Evolutionary conservation across 1,140 invertebrate genomes (phyloP), one percentile per base, ranked within the genome.

Genomic region (Oppia nitens): DNA sequence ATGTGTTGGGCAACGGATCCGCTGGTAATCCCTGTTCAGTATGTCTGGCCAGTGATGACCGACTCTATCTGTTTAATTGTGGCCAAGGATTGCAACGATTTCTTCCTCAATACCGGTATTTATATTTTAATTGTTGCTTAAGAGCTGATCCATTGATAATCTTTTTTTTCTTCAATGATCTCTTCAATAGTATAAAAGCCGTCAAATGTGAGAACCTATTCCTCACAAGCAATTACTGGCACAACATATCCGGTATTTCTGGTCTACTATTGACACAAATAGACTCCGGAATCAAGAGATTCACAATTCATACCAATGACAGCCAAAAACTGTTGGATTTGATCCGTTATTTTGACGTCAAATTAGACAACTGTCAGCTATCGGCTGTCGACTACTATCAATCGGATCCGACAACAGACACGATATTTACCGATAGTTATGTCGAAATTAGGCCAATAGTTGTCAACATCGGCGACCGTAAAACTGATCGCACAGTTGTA

Each of bases 21-120:
- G 51, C 21, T 20, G 61, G 60, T 14, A 62, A 60, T 28, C 52
- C 62, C 14, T 45, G 60, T 32, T 53, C 57, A 20, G 17, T 65
- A 2, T 60, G 60, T 26, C 47, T 65, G 40, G 59, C 55, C 21
- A 62, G 60, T 23, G 60, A 62, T 50, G 55, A 63, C 47, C 29
- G 20, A n/a, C 53, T 60, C 9, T 65, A 61, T 56, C 66, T 95
- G 0, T 95, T 96, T 66, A 96, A 96, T 68, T 94, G 90, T 72
- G 87, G 89, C 1, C 90, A 95, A 76, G 84, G 87, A 23, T 84
- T 82, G 11, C 91, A 95, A 71, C 76, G 90, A 40, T 68, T 94
- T 53, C 81, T 85, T 2, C 79, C 84, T 69, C 89, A 94, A 71
- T 82, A 90, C 21, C 24, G 47, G 45, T 57, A 49, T 49, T 20